Evolutionary conservation across 2,113 vertebrate genomes (phyloP), one percentile per base, ranked within the genome.

Genomic region (Rhodinocichla rosea): DNA sequence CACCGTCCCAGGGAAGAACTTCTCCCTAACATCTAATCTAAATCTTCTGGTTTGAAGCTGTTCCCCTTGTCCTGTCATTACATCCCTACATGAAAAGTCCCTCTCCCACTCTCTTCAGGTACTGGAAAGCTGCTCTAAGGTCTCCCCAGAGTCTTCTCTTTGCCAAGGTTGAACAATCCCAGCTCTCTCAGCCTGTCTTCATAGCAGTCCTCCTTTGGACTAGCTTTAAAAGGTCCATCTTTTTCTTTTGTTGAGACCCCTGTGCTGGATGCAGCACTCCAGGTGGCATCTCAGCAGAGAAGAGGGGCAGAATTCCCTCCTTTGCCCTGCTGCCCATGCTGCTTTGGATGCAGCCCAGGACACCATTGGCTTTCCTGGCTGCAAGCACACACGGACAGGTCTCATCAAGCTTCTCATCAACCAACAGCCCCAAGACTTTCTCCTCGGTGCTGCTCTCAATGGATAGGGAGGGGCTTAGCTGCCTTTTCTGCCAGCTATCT

Each of bases 251-350:
- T 19, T 78, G 55, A 28, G 64, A 53, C 10, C 15, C 28, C n/a
- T 62, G 39, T 14, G 12, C 10, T 20, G n/a, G 16, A n/a, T 53
- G 28, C 47, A 47, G 8, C 13, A 24, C 19, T 52, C 4, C 14
- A 18, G 21, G 17, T 27, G 32, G 7, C 1, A 1, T 37, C 37
- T 76, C 32, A 50, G 20, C 26, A 59, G 26, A 32, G 11, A 6
- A 50, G 32, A 44, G 35, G 16, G 21, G 16, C 35, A 67, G 32
- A 67, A 59, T 42, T 11, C 4, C 10, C 16, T 50, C 35, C 10
- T 9, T 67, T 1, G 4, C 16, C 44, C 35, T 40, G 9, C 35
- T 65, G 24, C 15, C 28, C 50, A 20, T 0, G 0, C 12, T 64
- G 28, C 28, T 57, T 42, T 83, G 32, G 67, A 62, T 30, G 37